Percentiles rank a stretch among this genome's conserved stretches.
Conservation (phyloP, 2,888 invertebrate genomes). For the Isoperla grammatica region DNA sequence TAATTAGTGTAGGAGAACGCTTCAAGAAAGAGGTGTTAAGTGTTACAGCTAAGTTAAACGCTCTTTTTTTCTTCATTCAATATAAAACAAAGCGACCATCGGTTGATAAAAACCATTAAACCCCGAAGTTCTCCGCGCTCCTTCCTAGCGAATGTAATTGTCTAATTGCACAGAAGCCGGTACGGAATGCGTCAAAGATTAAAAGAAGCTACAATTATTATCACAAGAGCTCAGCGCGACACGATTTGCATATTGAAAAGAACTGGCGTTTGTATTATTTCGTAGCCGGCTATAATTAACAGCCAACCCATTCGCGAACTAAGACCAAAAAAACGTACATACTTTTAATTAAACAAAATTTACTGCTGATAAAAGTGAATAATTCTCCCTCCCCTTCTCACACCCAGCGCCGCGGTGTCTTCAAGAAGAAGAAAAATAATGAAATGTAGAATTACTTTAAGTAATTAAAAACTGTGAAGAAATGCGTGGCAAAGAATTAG, state of each 20-base stretch:
- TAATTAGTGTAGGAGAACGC: conserved; percentile 12
- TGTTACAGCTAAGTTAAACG: too few relatives aligned
- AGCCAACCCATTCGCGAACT: neutral
- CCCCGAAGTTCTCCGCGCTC: too few relatives aligned
- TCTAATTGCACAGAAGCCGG: conserved; percentile 5
- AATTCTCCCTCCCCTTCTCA: neutral
- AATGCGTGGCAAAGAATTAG: too few relatives aligned
- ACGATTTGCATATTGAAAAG: conserved; percentile 14
- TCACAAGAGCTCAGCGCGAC: neutral
- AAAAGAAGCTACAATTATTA: conserved; percentile 1
- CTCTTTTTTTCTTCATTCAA: too few relatives aligned
- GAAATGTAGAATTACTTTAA: too few relatives aligned
- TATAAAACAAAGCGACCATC: too few relatives aligned
- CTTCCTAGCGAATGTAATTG: conserved; percentile 1
- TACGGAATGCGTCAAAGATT: conserved; percentile 6
- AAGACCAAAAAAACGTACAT: conserved; percentile 17
- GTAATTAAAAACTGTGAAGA: too few relatives aligned
- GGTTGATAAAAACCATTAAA: too few relatives aligned
- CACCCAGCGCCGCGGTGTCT: too few relatives aligned
- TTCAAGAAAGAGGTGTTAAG: too few relatives aligned
- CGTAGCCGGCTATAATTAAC: neutral
- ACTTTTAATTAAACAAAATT: conserved; percentile 29
- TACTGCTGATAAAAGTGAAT: conserved; percentile 25
- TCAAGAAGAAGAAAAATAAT: neutral
- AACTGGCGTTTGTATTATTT: neutral